Evolutionary conservation across 2,888 invertebrate genomes (phyloP).

Genomic region (Pristionchus entomophagus): DNA sequence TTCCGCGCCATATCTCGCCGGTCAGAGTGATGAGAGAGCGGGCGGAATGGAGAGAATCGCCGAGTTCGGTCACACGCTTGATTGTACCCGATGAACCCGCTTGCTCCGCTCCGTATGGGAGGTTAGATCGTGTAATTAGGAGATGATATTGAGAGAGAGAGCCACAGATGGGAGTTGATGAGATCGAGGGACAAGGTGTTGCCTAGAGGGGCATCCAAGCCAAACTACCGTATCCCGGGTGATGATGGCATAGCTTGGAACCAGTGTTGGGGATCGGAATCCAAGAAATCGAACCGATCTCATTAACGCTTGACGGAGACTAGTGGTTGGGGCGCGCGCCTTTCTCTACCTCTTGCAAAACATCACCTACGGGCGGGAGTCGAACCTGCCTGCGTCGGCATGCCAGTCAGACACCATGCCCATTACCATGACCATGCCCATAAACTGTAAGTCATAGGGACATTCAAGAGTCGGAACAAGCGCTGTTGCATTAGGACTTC

Average conservation of each 20-base stretch:
- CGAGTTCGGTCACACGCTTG: neutral
- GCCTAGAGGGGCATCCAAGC: neutral
- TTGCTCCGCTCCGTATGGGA: neutral
- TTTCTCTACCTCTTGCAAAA: too few species aligned
- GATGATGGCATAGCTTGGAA: too few species aligned
- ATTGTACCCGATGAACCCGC: neutral
- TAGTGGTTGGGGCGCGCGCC: too few species aligned
- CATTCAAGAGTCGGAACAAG: neutral
- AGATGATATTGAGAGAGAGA: neutral
- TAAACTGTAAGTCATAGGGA: neutral
- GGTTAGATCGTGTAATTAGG: neutral
- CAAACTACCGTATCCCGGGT: neutral
- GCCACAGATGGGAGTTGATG: conserved; percentile 27
- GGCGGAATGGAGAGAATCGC: neutral
- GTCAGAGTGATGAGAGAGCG: neutral
- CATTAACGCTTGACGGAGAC: neutral
- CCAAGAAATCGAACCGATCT: neutral
- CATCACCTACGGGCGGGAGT: too few species aligned
- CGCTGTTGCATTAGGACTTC: too few species aligned
- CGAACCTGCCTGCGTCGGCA: too few species aligned
- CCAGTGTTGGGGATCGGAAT: too few species aligned
- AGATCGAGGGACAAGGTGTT: neutral
- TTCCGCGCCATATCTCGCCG: neutral
- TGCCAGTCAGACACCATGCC: too few species aligned
- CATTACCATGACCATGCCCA: neutral